Base-by-base conservation (phyloP, 2,888 invertebrate species). In the Hydriomena furcata region DNA sequence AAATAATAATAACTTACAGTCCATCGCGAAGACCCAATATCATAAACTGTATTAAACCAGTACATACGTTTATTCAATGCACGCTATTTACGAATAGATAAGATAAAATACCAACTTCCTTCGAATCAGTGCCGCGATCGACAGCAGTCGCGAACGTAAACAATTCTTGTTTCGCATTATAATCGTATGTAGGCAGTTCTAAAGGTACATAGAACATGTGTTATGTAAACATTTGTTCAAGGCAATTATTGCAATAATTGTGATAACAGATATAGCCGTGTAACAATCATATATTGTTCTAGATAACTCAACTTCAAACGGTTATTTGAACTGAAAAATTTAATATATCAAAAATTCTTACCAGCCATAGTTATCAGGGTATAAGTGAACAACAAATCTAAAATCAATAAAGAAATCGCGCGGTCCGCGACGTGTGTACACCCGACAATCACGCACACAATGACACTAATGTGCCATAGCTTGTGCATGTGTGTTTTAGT, bases 401-500 rank as follows among this genome's bases (percentile, higher is more conserved):
- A 79, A 87, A 87, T 88, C 87, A 79, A 88, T 87, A 83, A 66
- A 79, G 82, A 83, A 82, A 86, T 82, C 78, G 78, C 79, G 68
- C 74, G 69, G 75, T 70, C 65, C 76, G 69, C 77, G 74, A 67
- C 76, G 73, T 68, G 68, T 77, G 78, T 81, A 76, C 79, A 73
- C 79, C 79, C 76, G 73, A 68, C 73, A 71, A 74, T 73, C 73
- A 77, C 78, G 71, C 71, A 61, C 74, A 71, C 71, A 77, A 74
- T 66, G 66, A 64, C 61, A 63, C 61, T 63, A 52, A 61, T 57
- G 61, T 53, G 55, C 59, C 64, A 62, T 62, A 64, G 58, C 60
- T 61, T 58, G 45, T 44, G 38, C 51, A 42, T 49, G 57, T 43
- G 63, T 68, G 80, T 77, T 81, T 35, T 11, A 3, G 17, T 74